Conservation (phyloP, 2,888 invertebrate genomes). For the Eristalis arbustorum region DNA sequence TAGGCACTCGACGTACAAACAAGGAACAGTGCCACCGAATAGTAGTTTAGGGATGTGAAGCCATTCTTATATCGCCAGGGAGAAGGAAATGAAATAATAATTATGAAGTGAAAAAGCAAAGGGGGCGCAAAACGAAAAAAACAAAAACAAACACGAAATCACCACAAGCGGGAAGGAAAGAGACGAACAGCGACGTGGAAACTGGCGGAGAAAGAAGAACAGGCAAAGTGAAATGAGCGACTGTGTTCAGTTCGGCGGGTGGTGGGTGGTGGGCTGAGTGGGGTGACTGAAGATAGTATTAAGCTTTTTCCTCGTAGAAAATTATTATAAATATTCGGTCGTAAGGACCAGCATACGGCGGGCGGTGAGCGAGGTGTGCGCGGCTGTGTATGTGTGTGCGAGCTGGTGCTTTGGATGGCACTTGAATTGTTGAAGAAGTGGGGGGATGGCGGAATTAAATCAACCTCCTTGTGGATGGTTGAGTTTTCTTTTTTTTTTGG, state of each 20-base stretch:
- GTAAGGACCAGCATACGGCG: conserved; percentile 26
- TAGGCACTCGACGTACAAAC: conserved; percentile 11
- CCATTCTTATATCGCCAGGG: conserved; percentile 45
- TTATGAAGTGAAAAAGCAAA: conserved; percentile 51
- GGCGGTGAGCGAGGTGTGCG: not conserved
- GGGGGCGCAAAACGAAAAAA: conserved; percentile 24
- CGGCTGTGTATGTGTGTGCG: not conserved
- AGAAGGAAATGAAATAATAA: conserved; percentile 69
- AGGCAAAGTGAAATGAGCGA: conserved; percentile 42
- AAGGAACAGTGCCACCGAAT: conserved; percentile 67
- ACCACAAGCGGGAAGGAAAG: not conserved
- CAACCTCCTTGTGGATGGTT: conserved; percentile 43
- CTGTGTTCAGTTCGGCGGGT: not conserved
- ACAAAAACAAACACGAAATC: not conserved
- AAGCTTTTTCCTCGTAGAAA: conserved; percentile 54
- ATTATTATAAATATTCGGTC: conserved; percentile 59
- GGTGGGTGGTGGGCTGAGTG: not conserved
- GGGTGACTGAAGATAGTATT: conserved; percentile 39
- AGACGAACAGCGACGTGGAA: not conserved
- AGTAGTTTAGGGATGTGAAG: conserved; percentile 53
- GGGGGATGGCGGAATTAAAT: conserved; percentile 34
- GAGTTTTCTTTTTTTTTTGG: no score
- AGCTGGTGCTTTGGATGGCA: conserved; percentile 36
- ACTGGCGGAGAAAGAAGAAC: conserved; percentile 21
- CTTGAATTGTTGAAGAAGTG: conserved; percentile 11